Base-by-base conservation (phyloP, 2,113 vertebrate species). In the Barnardius zonarius region DNA sequence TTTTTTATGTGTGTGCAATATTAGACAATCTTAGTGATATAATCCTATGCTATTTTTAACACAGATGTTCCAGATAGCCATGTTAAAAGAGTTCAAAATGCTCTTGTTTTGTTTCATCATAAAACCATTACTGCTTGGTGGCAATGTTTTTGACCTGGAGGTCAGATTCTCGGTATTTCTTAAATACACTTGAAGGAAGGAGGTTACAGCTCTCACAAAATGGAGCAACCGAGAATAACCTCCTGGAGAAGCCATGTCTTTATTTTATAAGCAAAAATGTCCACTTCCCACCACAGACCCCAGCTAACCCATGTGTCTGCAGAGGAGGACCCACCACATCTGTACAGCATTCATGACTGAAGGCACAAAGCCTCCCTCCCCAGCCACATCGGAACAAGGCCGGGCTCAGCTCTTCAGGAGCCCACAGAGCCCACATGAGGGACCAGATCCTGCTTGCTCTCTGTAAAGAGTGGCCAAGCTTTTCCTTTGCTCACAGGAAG, bases 361-460 rank as follows among this genome's bases (percentile, higher is more conserved):
- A 11, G 23, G 46, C 39, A 39, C 52, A 24, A 52, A 64, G 8
- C 11, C 22, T 30, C 35, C 4, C 13, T 46, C 31, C 37, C 39
- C 5, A 19, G 4, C 3, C 11, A 1, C 22, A 37, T 30, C 0
- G 0, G 24, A 44, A 8, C 1, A 1, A 27, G 55, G 8, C 37
- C 37, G 37, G 37, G n/a, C 51, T 69, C 54, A 25, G 37, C 35
- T 35, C 15, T 6, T 16, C 1, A 10, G 13, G 68, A 96, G 14
- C 41, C 18, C 61, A 13, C 39, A 4, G 41, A 70, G 37, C 57
- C 3, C 1, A 11, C 7, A 2, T 0, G 4, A 2, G 7, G 48
- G 39, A n/a, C 30, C 49, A 76, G 44, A 49, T 35, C 82, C 35
- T 0, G 0, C 37, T n/a, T 49, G 48, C 9, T 79, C 22, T n/a